Percentiles rank a stretch among this genome's conserved stretches.
Evolutionary conservation across 2,888 invertebrate species (phyloP).

Genomic region (Axea sp.): DNA sequence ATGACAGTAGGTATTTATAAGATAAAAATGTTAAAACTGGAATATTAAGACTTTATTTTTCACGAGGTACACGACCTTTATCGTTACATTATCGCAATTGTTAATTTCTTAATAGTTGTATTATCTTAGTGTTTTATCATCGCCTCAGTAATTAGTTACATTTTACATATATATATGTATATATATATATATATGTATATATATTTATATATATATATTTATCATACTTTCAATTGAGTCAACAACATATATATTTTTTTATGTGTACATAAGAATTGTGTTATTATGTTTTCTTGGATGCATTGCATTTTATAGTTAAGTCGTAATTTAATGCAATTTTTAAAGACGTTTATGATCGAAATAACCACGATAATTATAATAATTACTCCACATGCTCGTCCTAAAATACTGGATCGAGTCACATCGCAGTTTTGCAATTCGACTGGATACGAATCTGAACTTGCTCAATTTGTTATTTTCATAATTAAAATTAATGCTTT

Average conservation of each 20-base stretch:
- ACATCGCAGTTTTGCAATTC: too few relatives aligned
- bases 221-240: constrained; percentile 79
- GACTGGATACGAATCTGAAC: constrained; percentile 35
- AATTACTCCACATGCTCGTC: constrained; percentile 38
- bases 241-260: constrained; percentile 78
- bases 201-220: constrained; percentile 72
- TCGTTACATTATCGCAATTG: constrained; percentile 77
- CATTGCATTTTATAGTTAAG: constrained; percentile 69
- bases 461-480: too few relatives aligned
- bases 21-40: too few relatives aligned
- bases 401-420: too few relatives aligned
- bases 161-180: too few relatives aligned
- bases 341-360: constrained; percentile 63
- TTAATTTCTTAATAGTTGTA: constrained; percentile 65
- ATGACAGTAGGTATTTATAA: too few relatives aligned
- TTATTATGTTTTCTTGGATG: constrained; percentile 72
- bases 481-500: too few relatives aligned
- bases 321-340: constrained; percentile 67
- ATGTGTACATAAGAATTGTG: constrained; percentile 76
- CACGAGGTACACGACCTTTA: constrained; percentile 76
- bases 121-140: constrained; percentile 67
- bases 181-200: too few relatives aligned
- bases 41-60: constrained; percentile 70
- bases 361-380: constrained; percentile 53
- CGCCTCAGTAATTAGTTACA: constrained; percentile 51